Evolutionary conservation across 1,140 invertebrate genomes (phyloP).

Genomic region (Muscidifurax raptorellus): DNA sequence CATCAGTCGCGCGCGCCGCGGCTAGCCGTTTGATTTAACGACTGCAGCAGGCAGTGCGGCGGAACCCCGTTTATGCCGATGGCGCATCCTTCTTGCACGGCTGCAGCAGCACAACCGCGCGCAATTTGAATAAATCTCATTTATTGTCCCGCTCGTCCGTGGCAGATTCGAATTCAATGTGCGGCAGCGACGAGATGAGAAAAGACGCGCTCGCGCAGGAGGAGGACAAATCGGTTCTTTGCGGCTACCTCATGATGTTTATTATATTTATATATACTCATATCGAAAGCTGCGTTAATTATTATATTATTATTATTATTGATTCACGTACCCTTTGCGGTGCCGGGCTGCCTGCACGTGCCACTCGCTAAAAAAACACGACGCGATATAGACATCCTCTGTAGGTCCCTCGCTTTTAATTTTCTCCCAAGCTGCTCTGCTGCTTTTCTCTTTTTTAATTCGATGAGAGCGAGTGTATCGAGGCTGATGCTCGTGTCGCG

Average conservation of each 20-base stretch:
- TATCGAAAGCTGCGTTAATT: background rate
- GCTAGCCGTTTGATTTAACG: constrained; percentile 51
- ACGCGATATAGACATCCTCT: too few relatives aligned
- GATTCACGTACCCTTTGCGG: too few relatives aligned
- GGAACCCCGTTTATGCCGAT: constrained; percentile 27
- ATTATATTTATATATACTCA: too few relatives aligned
- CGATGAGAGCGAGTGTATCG: constrained; percentile 8
- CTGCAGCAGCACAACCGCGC: too few relatives aligned
- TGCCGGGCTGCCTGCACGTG: background rate
- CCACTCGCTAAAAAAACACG: background rate
- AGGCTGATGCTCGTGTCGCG: background rate
- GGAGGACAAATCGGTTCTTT: constrained; percentile 38
- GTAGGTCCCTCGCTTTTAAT: background rate
- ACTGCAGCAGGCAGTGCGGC: background rate
- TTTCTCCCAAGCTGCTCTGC: background rate
- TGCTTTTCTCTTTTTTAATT: constrained; percentile 13
- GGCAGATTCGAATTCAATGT: constrained; percentile 46
- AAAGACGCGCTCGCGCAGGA: constrained; percentile 28
- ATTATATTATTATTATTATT: too few relatives aligned
- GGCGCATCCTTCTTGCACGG: constrained; percentile 37
- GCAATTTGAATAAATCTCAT: constrained; percentile 55
- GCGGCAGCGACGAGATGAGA: constrained; percentile 36
- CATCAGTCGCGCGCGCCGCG: too few relatives aligned
- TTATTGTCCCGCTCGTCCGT: constrained; percentile 51
- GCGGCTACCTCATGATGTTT: background rate